These are phyloP conservation scores for Geophilus truncorum DNA, from an alignment of 2,888 invertebrate species.

Conservation along the genomic window DNA sequence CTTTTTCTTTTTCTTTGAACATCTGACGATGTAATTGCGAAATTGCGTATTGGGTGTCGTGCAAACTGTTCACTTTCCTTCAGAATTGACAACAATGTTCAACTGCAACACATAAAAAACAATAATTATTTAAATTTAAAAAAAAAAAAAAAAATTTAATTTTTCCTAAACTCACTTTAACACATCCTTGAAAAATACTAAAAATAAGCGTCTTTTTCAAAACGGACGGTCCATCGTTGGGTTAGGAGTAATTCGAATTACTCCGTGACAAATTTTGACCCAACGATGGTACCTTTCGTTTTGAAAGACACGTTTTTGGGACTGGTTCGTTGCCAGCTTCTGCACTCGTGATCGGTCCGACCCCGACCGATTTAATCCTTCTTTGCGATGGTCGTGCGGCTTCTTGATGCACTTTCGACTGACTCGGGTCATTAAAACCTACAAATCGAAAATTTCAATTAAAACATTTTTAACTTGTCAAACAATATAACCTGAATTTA, in stretches of 20 bases:
- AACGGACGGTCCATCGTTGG: constrained; percentile 63
- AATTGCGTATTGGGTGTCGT: constrained; percentile 63
- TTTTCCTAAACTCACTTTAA: constrained; percentile 53
- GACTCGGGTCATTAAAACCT: not conserved
- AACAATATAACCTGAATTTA: not conserved
- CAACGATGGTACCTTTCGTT: no score
- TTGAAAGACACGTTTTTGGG: no score
- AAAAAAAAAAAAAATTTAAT: not conserved
- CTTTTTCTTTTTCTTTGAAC: no score
- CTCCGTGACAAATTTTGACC: no score
- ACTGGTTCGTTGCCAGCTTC: constrained; percentile 45
- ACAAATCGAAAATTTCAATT: not conserved
- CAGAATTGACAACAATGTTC: constrained; percentile 60
- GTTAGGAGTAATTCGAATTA: constrained; percentile 62
- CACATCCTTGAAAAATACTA: constrained; percentile 61
- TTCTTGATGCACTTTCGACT: not conserved
- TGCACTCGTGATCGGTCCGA: not conserved
- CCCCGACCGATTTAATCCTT: not conserved
- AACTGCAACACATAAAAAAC: constrained; percentile 53
- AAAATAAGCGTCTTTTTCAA: constrained; percentile 61
- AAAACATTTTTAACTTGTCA: not conserved
- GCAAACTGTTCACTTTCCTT: constrained; percentile 64
- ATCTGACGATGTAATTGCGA: constrained; percentile 76
- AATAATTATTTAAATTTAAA: no score
- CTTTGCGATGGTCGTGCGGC: not conserved